Percentiles rank a stretch among this genome's conserved stretches.
Evolutionary conservation across 2,888 invertebrate genomes (phyloP).

Genomic region (Peribatodes rhomboidaria): DNA sequence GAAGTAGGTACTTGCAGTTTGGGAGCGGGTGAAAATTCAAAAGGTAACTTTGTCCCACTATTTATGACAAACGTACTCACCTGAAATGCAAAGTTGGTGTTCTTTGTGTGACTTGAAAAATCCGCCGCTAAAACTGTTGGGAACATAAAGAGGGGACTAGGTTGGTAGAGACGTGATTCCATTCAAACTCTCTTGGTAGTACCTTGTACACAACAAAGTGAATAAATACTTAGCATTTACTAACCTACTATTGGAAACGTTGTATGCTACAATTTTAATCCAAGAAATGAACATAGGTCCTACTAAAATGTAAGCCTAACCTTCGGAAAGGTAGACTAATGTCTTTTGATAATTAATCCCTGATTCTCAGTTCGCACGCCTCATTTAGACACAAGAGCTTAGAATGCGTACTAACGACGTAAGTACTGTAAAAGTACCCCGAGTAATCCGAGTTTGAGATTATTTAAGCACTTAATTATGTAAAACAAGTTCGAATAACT

Average conservation of each 20-base stretch:
- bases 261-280: constrained; percentile 42
- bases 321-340: constrained; percentile 44
- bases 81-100: constrained; percentile 5
- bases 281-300: constrained; percentile 41
- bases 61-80: constrained; percentile 15
- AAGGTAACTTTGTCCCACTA: constrained; percentile 29
- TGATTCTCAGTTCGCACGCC: constrained; percentile 16
- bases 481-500: constrained; percentile 33
- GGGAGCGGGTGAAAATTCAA: constrained; percentile 37
- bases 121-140: not conserved
- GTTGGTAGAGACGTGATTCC: no score
- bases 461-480: constrained; percentile 38
- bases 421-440: constrained; percentile 40
- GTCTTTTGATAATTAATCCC: constrained; percentile 42
- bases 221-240: not conserved
- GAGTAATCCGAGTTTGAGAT: constrained; percentile 40
- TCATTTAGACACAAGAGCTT: constrained; percentile 28
- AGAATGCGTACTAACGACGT: constrained; percentile 38
- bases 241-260: not conserved
- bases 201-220: not conserved
- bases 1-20: constrained; percentile 47
- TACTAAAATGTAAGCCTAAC: constrained; percentile 42
- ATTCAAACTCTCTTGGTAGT: no score
- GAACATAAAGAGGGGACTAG: no score
- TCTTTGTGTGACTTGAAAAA: constrained; percentile 1